Conservation (phyloP, 2,888 invertebrate species). For the Mimumesa dahlbomi region DNA sequence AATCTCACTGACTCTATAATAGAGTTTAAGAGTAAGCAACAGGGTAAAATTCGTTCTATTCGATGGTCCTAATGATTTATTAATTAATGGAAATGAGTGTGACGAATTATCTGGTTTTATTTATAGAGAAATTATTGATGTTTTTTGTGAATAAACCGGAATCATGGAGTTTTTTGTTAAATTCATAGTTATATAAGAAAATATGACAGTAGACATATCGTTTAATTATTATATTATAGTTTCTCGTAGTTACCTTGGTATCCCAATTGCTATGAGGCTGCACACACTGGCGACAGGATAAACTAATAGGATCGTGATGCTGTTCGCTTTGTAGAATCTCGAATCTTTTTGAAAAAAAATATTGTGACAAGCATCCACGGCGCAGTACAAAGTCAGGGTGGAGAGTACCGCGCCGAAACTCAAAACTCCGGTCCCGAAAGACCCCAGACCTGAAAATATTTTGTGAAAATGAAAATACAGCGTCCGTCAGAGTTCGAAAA, state of each 20-base stretch:
- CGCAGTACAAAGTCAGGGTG: conserved; percentile 70
- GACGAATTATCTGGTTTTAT: too few species aligned
- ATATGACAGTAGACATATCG: too few species aligned
- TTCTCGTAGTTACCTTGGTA: conserved; percentile 78
- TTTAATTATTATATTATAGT: too few species aligned
- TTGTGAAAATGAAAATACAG: too few species aligned
- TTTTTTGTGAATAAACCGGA: too few species aligned
- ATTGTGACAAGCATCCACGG: conserved; percentile 71
- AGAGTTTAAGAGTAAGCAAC: too few species aligned
- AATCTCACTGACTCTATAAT: neutral
- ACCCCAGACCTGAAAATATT: conserved; percentile 72
- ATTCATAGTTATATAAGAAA: too few species aligned
- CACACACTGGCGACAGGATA: conserved; percentile 76
- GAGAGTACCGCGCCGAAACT: conserved; percentile 69
- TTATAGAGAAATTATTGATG: too few species aligned
- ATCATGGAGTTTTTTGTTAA: too few species aligned
- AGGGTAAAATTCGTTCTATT: neutral
- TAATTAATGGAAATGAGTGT: too few species aligned
- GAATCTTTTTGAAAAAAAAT: conserved; percentile 71
- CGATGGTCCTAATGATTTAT: too few species aligned
- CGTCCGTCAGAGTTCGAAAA: too few species aligned
- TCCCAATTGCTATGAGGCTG: conserved; percentile 72
- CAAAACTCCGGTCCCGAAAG: conserved; percentile 70
- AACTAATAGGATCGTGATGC: conserved; percentile 68
- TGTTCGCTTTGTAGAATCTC: conserved; percentile 70